Conservation (phyloP, 2,888 invertebrate genomes). For the Drosophila acutilabella region DNA sequence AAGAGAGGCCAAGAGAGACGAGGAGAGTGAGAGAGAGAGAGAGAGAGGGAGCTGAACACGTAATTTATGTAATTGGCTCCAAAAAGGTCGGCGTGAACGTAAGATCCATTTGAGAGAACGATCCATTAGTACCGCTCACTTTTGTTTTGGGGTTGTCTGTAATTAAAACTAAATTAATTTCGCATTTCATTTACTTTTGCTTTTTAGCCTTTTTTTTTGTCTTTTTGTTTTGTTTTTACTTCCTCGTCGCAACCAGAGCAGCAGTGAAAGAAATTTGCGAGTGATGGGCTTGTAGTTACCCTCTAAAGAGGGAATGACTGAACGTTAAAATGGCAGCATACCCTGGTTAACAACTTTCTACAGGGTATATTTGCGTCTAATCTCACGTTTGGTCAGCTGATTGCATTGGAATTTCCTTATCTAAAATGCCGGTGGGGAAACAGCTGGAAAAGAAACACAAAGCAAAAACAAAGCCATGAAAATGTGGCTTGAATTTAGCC, state of each 20-base stretch:
- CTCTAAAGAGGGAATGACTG: neutral
- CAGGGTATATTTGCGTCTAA: neutral
- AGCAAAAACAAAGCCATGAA: neutral
- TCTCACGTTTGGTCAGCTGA: slow-evolving; percentile 17
- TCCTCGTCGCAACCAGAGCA: slow-evolving; percentile 23
- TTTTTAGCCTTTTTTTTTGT: slow-evolving; percentile 17
- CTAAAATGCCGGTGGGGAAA: neutral
- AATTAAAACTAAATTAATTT: slow-evolving; percentile 48
- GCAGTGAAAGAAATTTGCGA: too few relatives aligned
- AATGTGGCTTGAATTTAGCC: neutral
- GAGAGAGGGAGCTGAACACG: neutral
- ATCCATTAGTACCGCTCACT: slow-evolving; percentile 7
- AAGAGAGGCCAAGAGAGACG: too few relatives aligned
- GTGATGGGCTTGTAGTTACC: neutral
- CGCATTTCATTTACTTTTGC: slow-evolving; percentile 42
- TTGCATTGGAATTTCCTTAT: slow-evolving; percentile 29
- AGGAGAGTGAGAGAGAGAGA: neutral
- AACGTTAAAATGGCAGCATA: too few relatives aligned
- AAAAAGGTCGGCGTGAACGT: neutral
- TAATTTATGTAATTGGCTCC: slow-evolving; percentile 16
- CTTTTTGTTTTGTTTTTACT: slow-evolving; percentile 30
- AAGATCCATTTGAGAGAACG: slow-evolving; percentile 3
- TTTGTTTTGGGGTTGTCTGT: slow-evolving; percentile 6
- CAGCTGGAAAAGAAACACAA: slow-evolving; percentile 14
- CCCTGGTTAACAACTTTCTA: neutral